phyloP scores from a whole-genome alignment of 2,113 vertebrate genomes.

The Sorex araneus region DNA sequence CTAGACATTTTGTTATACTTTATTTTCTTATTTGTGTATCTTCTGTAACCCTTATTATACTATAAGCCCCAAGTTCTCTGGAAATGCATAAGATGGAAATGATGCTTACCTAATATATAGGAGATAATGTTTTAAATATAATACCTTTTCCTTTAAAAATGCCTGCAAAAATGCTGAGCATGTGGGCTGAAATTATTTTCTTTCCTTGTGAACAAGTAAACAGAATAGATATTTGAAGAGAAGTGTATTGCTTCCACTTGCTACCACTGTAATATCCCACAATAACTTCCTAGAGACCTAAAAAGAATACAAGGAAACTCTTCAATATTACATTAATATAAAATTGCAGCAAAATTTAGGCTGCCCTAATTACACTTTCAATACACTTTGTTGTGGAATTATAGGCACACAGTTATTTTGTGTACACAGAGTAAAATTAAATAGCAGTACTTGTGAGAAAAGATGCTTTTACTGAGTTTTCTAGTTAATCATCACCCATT shows the following conservation, averaged over 20 bases:
- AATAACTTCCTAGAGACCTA: neutral
- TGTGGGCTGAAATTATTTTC: too few relatives aligned
- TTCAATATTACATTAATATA: conserved; percentile 4
- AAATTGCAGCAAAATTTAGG: conserved; percentile 1
- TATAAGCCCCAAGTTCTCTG: neutral
- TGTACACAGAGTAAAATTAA: conserved; percentile 29
- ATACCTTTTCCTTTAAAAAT: neutral
- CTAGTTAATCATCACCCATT: neutral
- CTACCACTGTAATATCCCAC: neutral
- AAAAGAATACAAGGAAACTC: conserved; percentile 3
- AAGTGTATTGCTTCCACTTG: too few relatives aligned
- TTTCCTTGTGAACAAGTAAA: neutral
- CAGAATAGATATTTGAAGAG: too few relatives aligned
- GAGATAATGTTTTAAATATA: neutral
- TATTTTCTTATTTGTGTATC: neutral
- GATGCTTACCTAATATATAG: neutral
- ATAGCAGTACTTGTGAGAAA: neutral
- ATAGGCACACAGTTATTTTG: conserved; percentile 10
- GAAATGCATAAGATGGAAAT: conserved; percentile 12
- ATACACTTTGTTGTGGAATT: conserved; percentile 13
- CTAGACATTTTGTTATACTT: neutral
- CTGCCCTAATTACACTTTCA: conserved; percentile 29
- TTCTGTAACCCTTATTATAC: neutral
- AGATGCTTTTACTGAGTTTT: conserved; percentile 42
- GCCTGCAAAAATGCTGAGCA: conserved; percentile 25